Evolutionary conservation across 2,888 invertebrate genomes (phyloP).

Genomic region (Acleris cristana): DNA sequence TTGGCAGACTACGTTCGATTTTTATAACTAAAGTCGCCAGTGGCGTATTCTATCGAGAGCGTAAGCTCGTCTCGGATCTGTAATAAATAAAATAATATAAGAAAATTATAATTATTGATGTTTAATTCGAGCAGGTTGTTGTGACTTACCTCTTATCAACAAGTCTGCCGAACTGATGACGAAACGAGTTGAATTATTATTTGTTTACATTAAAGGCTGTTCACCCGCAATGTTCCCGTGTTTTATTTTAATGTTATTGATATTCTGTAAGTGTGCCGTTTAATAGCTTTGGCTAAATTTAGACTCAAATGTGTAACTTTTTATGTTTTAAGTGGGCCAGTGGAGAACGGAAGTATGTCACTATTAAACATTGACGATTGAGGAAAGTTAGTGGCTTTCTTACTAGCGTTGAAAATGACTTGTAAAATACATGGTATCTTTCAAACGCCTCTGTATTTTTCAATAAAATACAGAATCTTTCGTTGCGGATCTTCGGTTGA

Average conservation of each 20-base stretch:
- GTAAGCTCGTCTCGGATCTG: background rate
- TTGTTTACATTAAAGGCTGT: constrained; percentile 38
- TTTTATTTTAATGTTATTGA: constrained; percentile 37
- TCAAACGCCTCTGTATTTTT: no score
- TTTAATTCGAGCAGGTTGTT: constrained; percentile 24
- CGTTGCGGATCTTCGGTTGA: no score
- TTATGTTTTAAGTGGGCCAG: constrained; percentile 19
- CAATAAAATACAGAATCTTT: no score
- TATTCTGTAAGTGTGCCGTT: constrained; percentile 32
- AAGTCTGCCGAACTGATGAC: constrained; percentile 19
- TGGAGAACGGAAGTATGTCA: constrained; percentile 24
- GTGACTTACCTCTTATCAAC: constrained; percentile 17
- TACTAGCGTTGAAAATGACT: no score
- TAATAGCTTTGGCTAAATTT: constrained; percentile 27
- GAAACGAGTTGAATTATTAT: constrained; percentile 21
- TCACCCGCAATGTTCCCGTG: constrained; percentile 23
- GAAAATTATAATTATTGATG: constrained; percentile 11
- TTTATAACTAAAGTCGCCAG: background rate
- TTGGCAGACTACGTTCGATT: background rate
- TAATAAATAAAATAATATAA: constrained; percentile 8
- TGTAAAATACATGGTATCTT: no score
- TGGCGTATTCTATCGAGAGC: background rate
- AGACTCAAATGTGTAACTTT: constrained; percentile 24
- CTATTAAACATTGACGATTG: constrained; percentile 32
- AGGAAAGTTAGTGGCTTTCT: background rate